Evolutionary conservation across 2,797 vertebrate species (phyloP).

Genomic region (Miichthys miiuy): DNA sequence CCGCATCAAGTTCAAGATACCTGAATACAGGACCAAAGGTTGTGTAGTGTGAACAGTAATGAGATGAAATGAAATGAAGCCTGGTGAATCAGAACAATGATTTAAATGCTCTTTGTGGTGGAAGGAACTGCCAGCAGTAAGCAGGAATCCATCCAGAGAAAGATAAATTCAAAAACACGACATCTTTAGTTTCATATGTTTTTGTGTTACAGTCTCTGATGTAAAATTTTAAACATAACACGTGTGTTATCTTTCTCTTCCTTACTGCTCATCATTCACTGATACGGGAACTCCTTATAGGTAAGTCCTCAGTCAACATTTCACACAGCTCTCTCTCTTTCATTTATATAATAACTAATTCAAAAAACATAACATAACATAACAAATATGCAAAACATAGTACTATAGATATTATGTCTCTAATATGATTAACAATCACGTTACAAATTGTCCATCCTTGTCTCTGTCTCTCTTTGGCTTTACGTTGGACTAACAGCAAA

Average conservation of each 20-base stretch:
- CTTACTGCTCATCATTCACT: slow-evolving; percentile 1
- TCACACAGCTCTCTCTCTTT: background rate
- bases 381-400: slow-evolving; percentile 1
- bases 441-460: slow-evolving; percentile 63
- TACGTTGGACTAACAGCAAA: slow-evolving; percentile 93
- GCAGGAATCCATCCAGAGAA: background rate
- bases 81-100: background rate
- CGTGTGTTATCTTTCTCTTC: slow-evolving; percentile 39
- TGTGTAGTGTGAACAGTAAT: no score
- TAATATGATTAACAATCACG: slow-evolving; percentile 65
- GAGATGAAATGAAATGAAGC: background rate
- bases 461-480: slow-evolving; percentile 72
- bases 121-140: background rate
- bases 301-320: slow-evolving; percentile 44
- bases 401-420: slow-evolving; percentile 13
- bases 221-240: background rate
- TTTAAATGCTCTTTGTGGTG: background rate
- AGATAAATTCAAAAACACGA: background rate
- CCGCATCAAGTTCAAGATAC: no score
- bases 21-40: no score
- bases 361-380: background rate
- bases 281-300: slow-evolving; percentile 50
- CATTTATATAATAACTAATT: slow-evolving; percentile 5
- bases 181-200: background rate
- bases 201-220: background rate